Evolutionary conservation across 2,888 invertebrate genomes (phyloP).

Genomic region (Lamellibrachia columna): DNA sequence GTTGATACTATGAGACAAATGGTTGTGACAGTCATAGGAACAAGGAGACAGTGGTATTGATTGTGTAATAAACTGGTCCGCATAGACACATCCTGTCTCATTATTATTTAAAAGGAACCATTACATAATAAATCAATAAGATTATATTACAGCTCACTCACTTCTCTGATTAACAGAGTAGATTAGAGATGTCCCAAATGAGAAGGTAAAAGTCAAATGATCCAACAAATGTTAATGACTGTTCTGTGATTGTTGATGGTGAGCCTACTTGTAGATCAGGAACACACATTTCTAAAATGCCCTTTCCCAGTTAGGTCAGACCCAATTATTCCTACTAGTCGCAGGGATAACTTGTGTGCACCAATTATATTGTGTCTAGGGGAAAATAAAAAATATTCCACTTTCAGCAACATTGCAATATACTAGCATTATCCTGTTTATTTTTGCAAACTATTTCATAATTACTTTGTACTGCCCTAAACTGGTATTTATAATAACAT

Average conservation of each 20-base stretch:
- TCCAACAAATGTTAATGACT: not conserved
- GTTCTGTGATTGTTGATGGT: not conserved
- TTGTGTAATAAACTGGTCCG: not conserved
- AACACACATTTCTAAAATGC: not conserved
- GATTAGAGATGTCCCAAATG: not conserved
- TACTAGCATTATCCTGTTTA: not conserved
- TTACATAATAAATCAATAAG: not conserved
- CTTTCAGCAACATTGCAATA: not conserved
- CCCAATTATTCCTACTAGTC: not conserved
- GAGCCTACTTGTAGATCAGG: not conserved
- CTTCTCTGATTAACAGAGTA: not conserved
- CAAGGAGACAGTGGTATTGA: not conserved
- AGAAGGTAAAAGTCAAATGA: not conserved
- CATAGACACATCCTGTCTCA: not conserved
- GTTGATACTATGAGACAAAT: not conserved
- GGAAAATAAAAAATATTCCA: no score
- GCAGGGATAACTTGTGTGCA: not conserved
- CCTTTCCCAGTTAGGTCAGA: not conserved
- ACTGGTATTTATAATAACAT: no score
- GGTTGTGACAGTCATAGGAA: not conserved
- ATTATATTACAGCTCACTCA: not conserved
- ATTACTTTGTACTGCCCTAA: no score
- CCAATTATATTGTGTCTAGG: not conserved
- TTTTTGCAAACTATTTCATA: no score
- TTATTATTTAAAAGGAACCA: not conserved